Evolutionary conservation across 2,888 invertebrate species (phyloP), one percentile per base, ranked within the genome.

Genomic region (Anarsia innoxiella): DNA sequence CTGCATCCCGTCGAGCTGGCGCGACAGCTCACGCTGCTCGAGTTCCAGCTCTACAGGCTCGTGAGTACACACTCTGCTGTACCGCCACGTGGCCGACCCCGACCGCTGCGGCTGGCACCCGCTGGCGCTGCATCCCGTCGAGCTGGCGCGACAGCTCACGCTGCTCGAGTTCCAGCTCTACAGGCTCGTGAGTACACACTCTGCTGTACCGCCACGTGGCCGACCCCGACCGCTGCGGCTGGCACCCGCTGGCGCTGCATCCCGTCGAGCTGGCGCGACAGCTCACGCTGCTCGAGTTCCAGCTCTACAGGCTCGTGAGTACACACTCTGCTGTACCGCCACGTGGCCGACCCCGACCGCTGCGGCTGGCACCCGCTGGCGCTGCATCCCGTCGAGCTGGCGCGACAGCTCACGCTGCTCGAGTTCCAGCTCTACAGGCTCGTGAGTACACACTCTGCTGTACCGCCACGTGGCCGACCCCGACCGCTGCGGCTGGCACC

Each of bases 1-100:
- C 86, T 99, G 51, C 99, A 99, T 86, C 99, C 99, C 8, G 88
- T 98, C 28, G 99, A 99, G 85, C 89, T 99, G 53, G 99, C 98
- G 0, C 9, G 31, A 11, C 31, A 37, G 15, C 26, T 37, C 12
- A 37, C 37, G 10, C 12, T 37, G 12, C 28, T 31, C 6, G 31
- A 37, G 23, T 31, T 31, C 12, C 30, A 37, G 14, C 31, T 37
- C 3, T 30, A 37, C 25, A 26, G 48, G 12, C 45, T 38, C 42
- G 48, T 44, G n/a, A n/a, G 4, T 19, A 19, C 19, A 19, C 19
- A 19, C 19, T 19, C 3, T 8, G 8, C 19, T 19, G 8, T 8
- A 19, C 19, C 8, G 8, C 19, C 77, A 79, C 64, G 60, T 70
- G 47, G 60, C 61, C 12, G 72, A 73, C 25, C 71, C 77, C 16